Base-by-base conservation (phyloP, 2,113 vertebrate genomes). In the Chaenogobius annularis region DNA sequence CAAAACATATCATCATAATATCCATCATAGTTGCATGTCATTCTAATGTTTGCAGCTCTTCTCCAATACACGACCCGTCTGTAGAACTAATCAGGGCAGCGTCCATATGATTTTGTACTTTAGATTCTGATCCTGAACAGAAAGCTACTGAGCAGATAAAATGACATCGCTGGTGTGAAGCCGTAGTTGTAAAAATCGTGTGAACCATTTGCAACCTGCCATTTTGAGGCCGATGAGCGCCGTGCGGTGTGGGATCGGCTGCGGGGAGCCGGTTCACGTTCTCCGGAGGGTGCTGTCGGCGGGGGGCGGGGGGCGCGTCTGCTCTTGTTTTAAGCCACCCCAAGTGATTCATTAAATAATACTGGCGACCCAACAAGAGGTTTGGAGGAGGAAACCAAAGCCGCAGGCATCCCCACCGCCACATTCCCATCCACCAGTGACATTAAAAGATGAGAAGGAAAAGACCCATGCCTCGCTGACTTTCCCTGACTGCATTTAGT, bases 311-410 rank as follows among this genome's bases (percentile, higher is more conserved):
- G 26, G 26, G 26, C 77, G 22, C 64, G 59, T 81, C 80, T 70
- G 50, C 69, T 73, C 80, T 70, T 20, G 66, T 79, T 78, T 75
- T 70, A 85, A 88, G 80, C 83, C 69, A 74, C 80, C 68, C 75
- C 70, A 73, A 83, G 74, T 69, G 77, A 88, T 85, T 88, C 70
- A 85, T 82, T 84, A 80, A 86, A 85, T 74, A 77, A 83, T 82
- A 77, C 56, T 76, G 73, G 80, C 85, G 81, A 89, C 83, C 80
- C 75, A 69, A 50, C 43, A 67, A 84, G 55, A 72, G 80, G 70
- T 86, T 87, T 59, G 31, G 77, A 73, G 65, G 76, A 74, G 80
- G 71, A 85, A 83, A 79, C 80, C 82, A 81, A 88, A 88, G 78
- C 89, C 85, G 50, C 82, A 88, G 79, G 89, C 84, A 84, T 86